Conservation (phyloP, 2,797 vertebrate species). For the Galagoides demidoff region DNA sequence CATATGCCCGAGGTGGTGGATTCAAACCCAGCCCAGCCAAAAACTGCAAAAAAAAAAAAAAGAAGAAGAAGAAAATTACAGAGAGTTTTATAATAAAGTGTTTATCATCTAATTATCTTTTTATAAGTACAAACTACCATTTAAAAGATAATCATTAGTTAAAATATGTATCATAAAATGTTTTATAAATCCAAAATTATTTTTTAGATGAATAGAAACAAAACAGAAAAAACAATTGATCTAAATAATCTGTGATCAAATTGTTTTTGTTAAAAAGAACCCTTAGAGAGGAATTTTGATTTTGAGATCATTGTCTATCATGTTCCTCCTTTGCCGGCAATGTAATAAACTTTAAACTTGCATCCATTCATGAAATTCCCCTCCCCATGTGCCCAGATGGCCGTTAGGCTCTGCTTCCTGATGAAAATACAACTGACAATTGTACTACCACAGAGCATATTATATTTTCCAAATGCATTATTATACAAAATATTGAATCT, state of each 20-base stretch:
- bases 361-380: neutral
- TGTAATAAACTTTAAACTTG: neutral
- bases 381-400: neutral
- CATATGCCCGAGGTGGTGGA: no score
- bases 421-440: neutral
- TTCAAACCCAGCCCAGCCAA: no score
- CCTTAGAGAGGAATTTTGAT: no score
- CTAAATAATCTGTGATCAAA: neutral
- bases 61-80: neutral
- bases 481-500: neutral
- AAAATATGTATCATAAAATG: neutral
- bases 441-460: neutral
- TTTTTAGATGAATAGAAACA: neutral
- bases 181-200: slow-evolving; percentile 33
- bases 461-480: neutral
- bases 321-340: no score
- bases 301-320: no score
- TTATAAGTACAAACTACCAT: neutral
- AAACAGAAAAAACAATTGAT: neutral
- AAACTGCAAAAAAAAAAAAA: no score
- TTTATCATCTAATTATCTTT: slow-evolving; percentile 13
- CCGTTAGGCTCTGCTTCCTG: neutral
- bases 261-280: neutral
- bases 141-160: slow-evolving; percentile 28
- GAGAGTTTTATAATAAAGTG: slow-evolving; percentile 14